Base-by-base conservation (phyloP, 2,888 invertebrate genomes). In the Erpobdella octoculata region DNA sequence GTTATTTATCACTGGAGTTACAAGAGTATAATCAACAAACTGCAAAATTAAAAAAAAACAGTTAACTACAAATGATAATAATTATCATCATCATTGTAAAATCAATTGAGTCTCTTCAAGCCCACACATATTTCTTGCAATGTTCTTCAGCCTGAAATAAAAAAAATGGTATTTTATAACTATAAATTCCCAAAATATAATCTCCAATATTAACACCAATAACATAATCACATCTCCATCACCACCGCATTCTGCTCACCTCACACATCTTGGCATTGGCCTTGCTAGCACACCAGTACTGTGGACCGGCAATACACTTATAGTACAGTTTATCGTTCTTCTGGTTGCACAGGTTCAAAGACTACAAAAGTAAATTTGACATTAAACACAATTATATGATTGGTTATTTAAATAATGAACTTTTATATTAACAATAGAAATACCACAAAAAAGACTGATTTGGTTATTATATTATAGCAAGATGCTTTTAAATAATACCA, bases 261-360 rank as follows among this genome's bases (percentile, higher is more conserved):
- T 76, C 73, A 74, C 79, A 80, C 62, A 76, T 72, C 61, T 73
- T 73, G 33, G 80, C 79, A 70, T 78, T 78, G 12, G 77, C 75
- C 48, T 70, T 71, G 62, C 70, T 77, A 28, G 74, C 76, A 74
- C 80, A 80, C 79, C 80, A 80, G 75, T 76, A 79, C n/a, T 76
- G 58, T 8, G 80, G 80, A 1, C 80, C 80, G 66, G 74, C 79
- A 4, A 78, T 77, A 71, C 80, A 80, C 71, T 78, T 74, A 31
- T 77, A 31, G 36, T 69, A 58, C n/a, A 58, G 3, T 25, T 38
- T 41, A 9, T n/a, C 31, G n/a, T 1, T 31, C 12, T 9, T 15
- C 15, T 6, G 33, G 37, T 33, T 33, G 46, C 69, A 69, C 33
- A 69, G 28, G 58, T 69, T 28, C 53, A 69, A 33, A n/a, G 37